Evolutionary conservation across 2,888 invertebrate genomes (phyloP), one percentile per base, ranked within the genome.

Genomic region (Hirtodrosophila alboralis): DNA sequence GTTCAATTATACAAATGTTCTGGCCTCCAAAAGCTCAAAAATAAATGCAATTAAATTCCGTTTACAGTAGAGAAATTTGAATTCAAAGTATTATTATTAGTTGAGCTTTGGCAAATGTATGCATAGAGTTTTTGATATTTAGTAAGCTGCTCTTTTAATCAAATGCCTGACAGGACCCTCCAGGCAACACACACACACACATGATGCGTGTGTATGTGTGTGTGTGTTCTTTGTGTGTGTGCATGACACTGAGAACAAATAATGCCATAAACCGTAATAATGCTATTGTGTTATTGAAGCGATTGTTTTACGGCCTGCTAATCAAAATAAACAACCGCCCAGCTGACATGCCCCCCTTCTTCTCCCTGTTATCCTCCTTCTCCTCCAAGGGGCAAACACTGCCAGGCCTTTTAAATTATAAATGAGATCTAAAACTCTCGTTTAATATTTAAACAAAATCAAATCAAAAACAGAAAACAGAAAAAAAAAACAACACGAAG

Each of bases 361-460:
- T 16, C 28, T n/a, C 12, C 16, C 16, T 21, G 7, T 18, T 2
- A 12, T 14, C 31, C 47, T n/a, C n/a, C n/a, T n/a, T n/a, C n/a
- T n/a, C n/a, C n/a, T n/a, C n/a, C n/a, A n/a, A n/a, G n/a, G 8
- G 7, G 5, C 43, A 10, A n/a, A n/a, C n/a, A n/a, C n/a, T 45
- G 37, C 13, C 64, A 54, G 59, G 41, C 61, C 54, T 59, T 58
- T n/a, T 81, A 83, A 64, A 84, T 84, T 79, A 81, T 79, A 79
- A 74, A 81, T 84, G 60, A 81, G 75, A 76, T 58, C 84, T 81
- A 84, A 84, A 84, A 79, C 69, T 81, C 79, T 72, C 68, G 79
- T 84, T 81, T 72, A 81, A 81, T 81, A 81, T 81, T 81, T 84
- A 84, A 84, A 84, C 83, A 81, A 81, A 81, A 81, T 84, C 79